phyloP scores from a whole-genome alignment of 2,113 vertebrate genomes.

The Amphilophus citrinellus region DNA sequence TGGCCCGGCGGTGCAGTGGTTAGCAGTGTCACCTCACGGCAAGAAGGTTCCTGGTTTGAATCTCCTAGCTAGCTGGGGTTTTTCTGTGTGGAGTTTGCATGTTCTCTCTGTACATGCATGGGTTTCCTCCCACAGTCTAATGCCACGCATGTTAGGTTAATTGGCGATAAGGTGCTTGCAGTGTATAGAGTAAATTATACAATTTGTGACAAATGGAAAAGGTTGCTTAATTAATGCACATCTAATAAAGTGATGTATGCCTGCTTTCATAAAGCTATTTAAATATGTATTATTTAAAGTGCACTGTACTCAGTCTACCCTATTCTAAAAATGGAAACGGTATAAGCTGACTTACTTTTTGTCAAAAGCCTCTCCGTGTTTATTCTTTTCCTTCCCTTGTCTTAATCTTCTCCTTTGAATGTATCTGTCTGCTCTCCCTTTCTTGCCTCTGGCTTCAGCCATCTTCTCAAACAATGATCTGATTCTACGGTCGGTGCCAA shows the following conservation, averaged over 20 bases:
- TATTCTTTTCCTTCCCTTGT: slow-evolving; percentile 50
- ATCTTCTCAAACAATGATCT: slow-evolving; percentile 63
- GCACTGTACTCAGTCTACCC: not conserved
- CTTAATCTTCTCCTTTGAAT: slow-evolving; percentile 63
- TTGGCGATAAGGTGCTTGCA: not conserved
- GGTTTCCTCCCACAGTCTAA: not conserved
- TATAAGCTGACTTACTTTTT: slow-evolving; percentile 45
- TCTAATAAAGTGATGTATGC: not conserved
- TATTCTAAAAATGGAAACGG: slow-evolving; percentile 31
- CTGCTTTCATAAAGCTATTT: not conserved
- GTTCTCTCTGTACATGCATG: not conserved
- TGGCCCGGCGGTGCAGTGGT: not conserved
- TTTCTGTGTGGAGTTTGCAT: not conserved
- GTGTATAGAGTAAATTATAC: not conserved
- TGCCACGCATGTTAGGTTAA: not conserved
- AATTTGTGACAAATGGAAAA: slow-evolving; percentile 13
- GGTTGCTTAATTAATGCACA: not conserved
- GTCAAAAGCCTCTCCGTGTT: slow-evolving; percentile 47
- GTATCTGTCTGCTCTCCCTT: slow-evolving; percentile 43
- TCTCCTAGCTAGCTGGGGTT: not conserved
- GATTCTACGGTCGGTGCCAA: slow-evolving; percentile 49
- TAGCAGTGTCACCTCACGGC: not conserved
- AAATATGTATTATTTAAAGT: slow-evolving; percentile 6
- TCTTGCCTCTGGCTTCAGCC: slow-evolving; percentile 56
- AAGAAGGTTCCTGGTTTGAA: not conserved